These are phyloP conservation scores for Caenorhabditis imperialis DNA, from an alignment of 2,888 invertebrate species.

Conservation along the genomic window DNA sequence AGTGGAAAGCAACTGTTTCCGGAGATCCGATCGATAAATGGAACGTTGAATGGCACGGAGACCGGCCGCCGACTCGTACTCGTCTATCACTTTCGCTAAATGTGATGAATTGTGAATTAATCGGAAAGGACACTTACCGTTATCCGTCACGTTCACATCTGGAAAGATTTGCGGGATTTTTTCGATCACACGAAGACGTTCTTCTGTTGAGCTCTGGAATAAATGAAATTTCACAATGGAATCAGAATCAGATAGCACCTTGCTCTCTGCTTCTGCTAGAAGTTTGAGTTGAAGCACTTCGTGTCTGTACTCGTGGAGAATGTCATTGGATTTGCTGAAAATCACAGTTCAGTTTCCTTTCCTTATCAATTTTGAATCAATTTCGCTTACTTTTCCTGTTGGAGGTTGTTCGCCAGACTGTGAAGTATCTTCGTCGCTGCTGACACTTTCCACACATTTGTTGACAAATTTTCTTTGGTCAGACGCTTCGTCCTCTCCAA, in stretches of 20 bases:
- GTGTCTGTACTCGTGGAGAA: slow-evolving; percentile 65
- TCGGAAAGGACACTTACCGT: slow-evolving; percentile 12
- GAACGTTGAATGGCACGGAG: slow-evolving; percentile 57
- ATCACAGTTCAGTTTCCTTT: neutral
- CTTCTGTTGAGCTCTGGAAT: slow-evolving; percentile 31
- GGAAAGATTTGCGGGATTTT: slow-evolving; percentile 48
- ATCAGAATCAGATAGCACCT: no score
- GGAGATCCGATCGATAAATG: slow-evolving; percentile 68
- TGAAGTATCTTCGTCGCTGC: slow-evolving; percentile 55
- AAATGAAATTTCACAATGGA: neutral
- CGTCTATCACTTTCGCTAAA: slow-evolving; percentile 1
- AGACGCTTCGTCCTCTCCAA: slow-evolving; percentile 68
- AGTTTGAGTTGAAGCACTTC: slow-evolving; percentile 64
- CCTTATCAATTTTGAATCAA: neutral
- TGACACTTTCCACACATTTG: slow-evolving; percentile 51
- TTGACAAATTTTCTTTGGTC: slow-evolving; percentile 58
- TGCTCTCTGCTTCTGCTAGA: slow-evolving; percentile 65
- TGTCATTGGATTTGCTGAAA: slow-evolving; percentile 57
- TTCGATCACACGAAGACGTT: slow-evolving; percentile 47
- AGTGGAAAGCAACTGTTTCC: slow-evolving; percentile 65
- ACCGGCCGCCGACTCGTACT: slow-evolving; percentile 51
- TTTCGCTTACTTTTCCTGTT: slow-evolving; percentile 51
- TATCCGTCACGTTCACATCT: slow-evolving; percentile 10
- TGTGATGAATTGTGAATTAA: neutral
- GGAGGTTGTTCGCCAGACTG: slow-evolving; percentile 40